These are phyloP conservation scores for Cephalopachus bancanus DNA, from an alignment of 2,797 vertebrate genomes.

Conservation along the genomic window DNA sequence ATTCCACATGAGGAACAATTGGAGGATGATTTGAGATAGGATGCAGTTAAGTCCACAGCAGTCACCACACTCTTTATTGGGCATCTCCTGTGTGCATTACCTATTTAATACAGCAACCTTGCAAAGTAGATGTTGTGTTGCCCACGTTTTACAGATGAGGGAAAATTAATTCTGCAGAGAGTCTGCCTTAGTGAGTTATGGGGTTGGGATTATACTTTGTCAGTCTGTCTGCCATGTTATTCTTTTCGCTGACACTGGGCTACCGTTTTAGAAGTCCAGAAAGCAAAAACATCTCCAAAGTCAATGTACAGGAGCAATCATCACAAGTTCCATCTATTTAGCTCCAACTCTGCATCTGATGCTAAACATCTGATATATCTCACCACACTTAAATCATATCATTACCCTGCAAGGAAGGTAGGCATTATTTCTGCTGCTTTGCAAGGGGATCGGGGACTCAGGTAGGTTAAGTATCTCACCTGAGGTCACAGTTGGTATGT, in stretches of 20 bases:
- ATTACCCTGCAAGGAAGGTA: background rate
- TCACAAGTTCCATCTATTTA: background rate
- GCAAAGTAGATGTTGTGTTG: background rate
- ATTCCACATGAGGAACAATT: background rate
- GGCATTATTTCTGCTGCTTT: background rate
- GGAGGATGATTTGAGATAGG: conserved; percentile 40
- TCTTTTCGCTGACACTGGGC: background rate
- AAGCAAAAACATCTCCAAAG: background rate
- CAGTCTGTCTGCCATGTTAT: background rate
- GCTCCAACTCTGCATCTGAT: background rate
- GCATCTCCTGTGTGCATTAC: background rate
- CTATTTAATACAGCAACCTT: background rate
- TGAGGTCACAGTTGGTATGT: background rate
- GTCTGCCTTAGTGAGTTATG: background rate
- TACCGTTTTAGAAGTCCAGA: background rate
- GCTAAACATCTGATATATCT: background rate
- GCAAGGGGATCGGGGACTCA: background rate
- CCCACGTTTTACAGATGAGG: background rate
- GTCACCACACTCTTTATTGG: background rate
- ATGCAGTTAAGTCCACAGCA: background rate
- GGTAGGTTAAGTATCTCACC: background rate
- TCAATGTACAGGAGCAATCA: background rate
- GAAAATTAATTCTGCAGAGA: background rate
- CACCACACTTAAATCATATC: background rate
- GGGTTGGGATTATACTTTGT: background rate